Percentiles rank a stretch among this genome's conserved stretches.
These are phyloP conservation scores for Drosophila tsacasi DNA, from an alignment of 1,140 invertebrate genomes.

Conservation along the genomic window DNA sequence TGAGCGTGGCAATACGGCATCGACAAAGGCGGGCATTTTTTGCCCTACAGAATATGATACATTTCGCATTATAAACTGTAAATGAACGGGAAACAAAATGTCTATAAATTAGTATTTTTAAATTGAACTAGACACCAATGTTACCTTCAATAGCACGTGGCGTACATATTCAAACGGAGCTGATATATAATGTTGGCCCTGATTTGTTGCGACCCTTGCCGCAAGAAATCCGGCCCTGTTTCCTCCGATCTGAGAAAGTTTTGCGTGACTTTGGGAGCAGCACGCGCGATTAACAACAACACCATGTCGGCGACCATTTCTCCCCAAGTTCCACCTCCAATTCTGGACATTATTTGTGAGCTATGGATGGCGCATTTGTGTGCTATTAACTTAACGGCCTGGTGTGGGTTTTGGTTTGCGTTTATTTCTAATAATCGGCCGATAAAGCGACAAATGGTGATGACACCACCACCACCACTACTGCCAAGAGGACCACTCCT, in stretches of 20 bases:
- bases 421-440: conserved; percentile 64
- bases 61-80: conserved; percentile 21
- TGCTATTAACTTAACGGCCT: conserved; percentile 61
- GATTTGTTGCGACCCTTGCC: background rate
- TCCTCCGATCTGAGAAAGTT: conserved; percentile 14
- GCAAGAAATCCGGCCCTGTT: background rate
- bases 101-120: conserved; percentile 6
- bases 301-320: conserved; percentile 24
- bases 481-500: background rate
- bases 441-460: conserved; percentile 73
- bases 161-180: background rate
- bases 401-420: conserved; percentile 22
- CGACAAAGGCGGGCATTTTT: conserved; percentile 18
- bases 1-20: conserved; percentile 8
- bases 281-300: conserved; percentile 67
- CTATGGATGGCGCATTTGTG: conserved; percentile 74
- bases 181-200: background rate
- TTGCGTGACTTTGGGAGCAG: conserved; percentile 38
- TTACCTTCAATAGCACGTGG: background rate
- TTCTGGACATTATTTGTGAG: conserved; percentile 42
- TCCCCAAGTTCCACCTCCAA: background rate
- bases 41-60: conserved; percentile 9
- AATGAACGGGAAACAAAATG: conserved; percentile 7
- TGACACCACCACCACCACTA: conserved; percentile 30
- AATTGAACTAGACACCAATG: conserved; percentile 8